phyloP scores from a whole-genome alignment of 2,113 vertebrate species.

The Oostethus manadensis region DNA sequence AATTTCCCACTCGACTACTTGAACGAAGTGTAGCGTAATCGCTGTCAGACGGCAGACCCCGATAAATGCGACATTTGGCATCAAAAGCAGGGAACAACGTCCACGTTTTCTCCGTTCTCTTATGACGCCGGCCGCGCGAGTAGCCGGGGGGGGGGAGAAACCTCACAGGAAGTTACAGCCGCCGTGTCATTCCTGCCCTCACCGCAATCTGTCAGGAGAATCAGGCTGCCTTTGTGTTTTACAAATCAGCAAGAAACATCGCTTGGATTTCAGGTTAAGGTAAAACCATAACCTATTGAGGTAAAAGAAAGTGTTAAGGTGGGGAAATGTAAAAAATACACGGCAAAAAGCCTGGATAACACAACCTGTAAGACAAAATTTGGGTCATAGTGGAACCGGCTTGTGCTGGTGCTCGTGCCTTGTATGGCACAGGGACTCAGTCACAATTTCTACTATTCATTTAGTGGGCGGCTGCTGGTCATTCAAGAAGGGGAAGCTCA shows the following conservation, averaged over 20 bases:
- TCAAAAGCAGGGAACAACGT: conserved; percentile 1
- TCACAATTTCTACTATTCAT: too few species aligned
- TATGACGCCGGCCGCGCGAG: conserved; percentile 20
- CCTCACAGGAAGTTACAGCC: accelerated
- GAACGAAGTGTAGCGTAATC: background rate
- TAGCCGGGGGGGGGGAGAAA: background rate
- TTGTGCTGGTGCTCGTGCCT: too few species aligned
- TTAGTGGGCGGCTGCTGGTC: too few species aligned
- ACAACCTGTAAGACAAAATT: too few species aligned
- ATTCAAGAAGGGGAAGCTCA: too few species aligned
- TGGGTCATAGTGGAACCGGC: too few species aligned
- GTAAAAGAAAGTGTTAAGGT: too few species aligned
- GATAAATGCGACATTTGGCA: background rate
- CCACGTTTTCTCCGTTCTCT: conserved; percentile 35
- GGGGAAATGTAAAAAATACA: too few species aligned
- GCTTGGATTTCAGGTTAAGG: too few species aligned
- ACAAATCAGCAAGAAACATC: background rate
- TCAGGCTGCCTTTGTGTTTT: background rate
- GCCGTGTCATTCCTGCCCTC: accelerated
- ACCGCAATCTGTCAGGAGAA: background rate
- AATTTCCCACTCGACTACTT: background rate
- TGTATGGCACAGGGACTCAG: too few species aligned
- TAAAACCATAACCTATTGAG: too few species aligned
- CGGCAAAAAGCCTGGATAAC: too few species aligned
- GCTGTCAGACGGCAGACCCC: background rate